Conservation (phyloP, 2,113 vertebrate species). For the Erpornis zantholeuca region DNA sequence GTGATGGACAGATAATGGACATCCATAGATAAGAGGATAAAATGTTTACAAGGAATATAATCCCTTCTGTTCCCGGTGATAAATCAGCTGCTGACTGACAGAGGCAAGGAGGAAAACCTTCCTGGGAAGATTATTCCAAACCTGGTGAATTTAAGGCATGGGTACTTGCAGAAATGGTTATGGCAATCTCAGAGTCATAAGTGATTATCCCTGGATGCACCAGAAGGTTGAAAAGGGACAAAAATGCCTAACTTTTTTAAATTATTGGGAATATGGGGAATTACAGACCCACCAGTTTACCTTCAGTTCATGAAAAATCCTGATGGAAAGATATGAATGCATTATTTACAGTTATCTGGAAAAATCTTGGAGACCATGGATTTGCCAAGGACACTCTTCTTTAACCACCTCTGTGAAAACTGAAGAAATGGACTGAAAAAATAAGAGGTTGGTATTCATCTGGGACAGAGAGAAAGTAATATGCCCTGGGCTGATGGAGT, state of each 20-base stretch:
- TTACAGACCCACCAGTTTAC: neutral
- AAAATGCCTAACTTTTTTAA: neutral
- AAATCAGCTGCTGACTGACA: slow-evolving; percentile 38
- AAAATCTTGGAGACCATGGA: neutral
- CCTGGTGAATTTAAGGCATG: neutral
- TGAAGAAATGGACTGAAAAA: neutral
- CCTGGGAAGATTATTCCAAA: slow-evolving; percentile 21
- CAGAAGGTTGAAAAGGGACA: neutral
- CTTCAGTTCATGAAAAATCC: neutral
- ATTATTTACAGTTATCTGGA: neutral
- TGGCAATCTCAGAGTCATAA: neutral
- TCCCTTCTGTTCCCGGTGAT: slow-evolving; percentile 51
- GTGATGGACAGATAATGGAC: slow-evolving; percentile 33
- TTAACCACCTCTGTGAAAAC: neutral
- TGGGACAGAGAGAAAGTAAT: neutral
- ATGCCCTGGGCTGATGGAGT: neutral
- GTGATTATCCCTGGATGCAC: neutral
- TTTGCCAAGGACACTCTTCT: neutral
- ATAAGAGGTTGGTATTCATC: neutral
- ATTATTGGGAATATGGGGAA: neutral
- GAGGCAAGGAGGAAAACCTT: neutral
- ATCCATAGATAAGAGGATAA: slow-evolving; percentile 31
- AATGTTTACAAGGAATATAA: slow-evolving; percentile 26
- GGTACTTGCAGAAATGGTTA: neutral
- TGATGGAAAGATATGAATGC: neutral